Evolutionary conservation across 1,140 invertebrate species (phyloP).

Genomic region (Heliconius nattereri): DNA sequence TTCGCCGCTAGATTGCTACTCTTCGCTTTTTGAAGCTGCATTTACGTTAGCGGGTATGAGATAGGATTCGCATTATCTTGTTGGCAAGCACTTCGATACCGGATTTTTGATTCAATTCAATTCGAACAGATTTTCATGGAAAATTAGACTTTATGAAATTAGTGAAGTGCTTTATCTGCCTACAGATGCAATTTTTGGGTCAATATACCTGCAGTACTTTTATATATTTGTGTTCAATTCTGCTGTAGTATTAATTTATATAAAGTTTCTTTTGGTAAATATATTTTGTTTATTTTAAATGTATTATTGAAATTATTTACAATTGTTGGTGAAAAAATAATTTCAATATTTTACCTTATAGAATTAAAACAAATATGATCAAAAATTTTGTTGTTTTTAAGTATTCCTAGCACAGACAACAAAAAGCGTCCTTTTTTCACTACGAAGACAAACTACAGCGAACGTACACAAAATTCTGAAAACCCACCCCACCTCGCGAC

Average conservation of each 20-base stretch:
- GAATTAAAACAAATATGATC: too few species aligned
- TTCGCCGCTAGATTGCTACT: constrained; percentile 71
- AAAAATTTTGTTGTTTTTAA: too few species aligned
- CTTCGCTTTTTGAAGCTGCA: constrained; percentile 69
- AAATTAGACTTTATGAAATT: constrained; percentile 44
- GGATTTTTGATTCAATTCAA: constrained; percentile 66
- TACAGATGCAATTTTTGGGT: constrained; percentile 23
- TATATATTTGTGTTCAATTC: not conserved
- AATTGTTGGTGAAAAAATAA: not conserved
- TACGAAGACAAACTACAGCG: not conserved
- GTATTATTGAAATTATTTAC: not conserved
- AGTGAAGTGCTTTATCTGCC: constrained; percentile 32
- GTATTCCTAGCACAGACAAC: not conserved
- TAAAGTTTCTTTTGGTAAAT: not conserved
- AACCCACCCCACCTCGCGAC: constrained; percentile 6
- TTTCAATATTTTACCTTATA: too few species aligned
- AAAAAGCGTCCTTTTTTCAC: not conserved
- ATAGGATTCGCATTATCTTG: constrained; percentile 73
- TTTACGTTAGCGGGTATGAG: constrained; percentile 70
- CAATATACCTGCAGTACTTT: constrained; percentile 16
- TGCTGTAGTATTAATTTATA: not conserved
- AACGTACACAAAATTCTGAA: not conserved
- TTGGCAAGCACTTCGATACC: constrained; percentile 68
- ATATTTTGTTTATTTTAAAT: not conserved
- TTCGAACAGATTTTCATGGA: constrained; percentile 53